phyloP scores from a whole-genome alignment of 92 coral and sea anemone species.

The Siderastrea siderea region DNA sequence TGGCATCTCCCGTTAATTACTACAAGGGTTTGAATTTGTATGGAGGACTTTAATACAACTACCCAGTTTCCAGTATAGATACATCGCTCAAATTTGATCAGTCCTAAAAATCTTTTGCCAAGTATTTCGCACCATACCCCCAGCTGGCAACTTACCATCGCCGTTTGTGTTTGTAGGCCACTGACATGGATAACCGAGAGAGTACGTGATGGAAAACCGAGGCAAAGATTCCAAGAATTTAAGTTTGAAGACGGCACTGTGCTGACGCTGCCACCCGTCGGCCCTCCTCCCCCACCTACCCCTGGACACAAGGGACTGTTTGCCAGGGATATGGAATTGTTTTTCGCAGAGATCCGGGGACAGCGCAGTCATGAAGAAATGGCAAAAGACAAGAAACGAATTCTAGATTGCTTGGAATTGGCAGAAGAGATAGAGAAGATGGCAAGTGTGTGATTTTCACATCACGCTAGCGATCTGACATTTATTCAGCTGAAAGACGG shows the following conservation, averaged over 20 bases:
- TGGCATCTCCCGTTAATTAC: too few species aligned
- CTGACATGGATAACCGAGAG: constrained; percentile 24
- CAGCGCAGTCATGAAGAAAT: constrained; percentile 73
- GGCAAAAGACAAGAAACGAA: constrained; percentile 67
- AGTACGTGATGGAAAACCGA: constrained; percentile 8
- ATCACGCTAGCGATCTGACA: not conserved
- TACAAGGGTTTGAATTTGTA: too few species aligned
- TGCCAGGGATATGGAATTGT: constrained; percentile 76
- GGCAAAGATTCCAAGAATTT: constrained; percentile 46
- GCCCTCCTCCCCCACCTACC: constrained; percentile 38
- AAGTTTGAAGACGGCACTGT: constrained; percentile 83
- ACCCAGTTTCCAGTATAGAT: too few species aligned
- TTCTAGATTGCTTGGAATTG: constrained; percentile 75
- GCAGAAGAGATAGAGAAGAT: constrained; percentile 77
- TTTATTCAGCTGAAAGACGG: too few species aligned
- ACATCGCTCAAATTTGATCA: too few species aligned
- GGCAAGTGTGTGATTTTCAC: constrained; percentile 14
- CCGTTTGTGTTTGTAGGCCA: constrained; percentile 22
- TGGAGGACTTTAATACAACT: too few species aligned
- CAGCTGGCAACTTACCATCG: too few species aligned
- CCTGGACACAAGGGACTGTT: constrained; percentile 80
- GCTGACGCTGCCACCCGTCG: constrained; percentile 49
- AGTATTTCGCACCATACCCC: too few species aligned
- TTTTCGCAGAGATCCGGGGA: constrained; percentile 71
- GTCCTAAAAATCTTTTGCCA: too few species aligned